These are phyloP conservation scores for Byasa hedistus DNA, from an alignment of 2,888 invertebrate species.

Conservation along the genomic window DNA sequence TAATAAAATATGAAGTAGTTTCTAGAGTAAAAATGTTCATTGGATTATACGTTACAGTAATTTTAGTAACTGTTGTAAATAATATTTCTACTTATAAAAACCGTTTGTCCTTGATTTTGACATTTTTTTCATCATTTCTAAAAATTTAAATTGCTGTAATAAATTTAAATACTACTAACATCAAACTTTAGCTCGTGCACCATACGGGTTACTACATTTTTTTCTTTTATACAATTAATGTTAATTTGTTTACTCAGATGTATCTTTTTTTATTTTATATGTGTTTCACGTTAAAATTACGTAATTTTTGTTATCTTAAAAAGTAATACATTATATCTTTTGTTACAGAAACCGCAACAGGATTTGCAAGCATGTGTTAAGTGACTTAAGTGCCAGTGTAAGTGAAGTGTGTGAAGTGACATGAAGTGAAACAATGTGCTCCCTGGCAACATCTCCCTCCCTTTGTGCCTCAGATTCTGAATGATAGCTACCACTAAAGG, in stretches of 20 bases:
- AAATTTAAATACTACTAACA: too few species aligned
- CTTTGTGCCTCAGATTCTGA: conserved; percentile 51
- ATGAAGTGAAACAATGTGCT: conserved; percentile 46
- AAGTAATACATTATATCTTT: conserved; percentile 13
- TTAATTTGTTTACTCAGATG: not conserved
- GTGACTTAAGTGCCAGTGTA: conserved; percentile 51
- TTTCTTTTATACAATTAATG: too few species aligned
- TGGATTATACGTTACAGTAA: not conserved
- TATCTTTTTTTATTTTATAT: not conserved
- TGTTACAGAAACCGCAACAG: conserved; percentile 38
- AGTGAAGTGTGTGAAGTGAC: conserved; percentile 55
- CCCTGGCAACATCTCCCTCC: conserved; percentile 34
- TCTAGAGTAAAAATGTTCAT: not conserved
- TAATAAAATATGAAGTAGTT: not conserved
- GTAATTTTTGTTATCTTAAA: not conserved
- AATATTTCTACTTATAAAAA: too few species aligned
- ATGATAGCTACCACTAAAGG: conserved; percentile 66
- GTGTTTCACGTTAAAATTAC: not conserved
- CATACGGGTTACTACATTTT: too few species aligned
- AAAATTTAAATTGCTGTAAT: too few species aligned
- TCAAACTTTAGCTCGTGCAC: too few species aligned
- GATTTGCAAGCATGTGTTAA: conserved; percentile 46
- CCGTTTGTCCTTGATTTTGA: too few species aligned
- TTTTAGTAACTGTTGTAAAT: not conserved
- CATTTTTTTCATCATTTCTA: too few species aligned